These are phyloP conservation scores for Oncopodura yosiiana DNA, from an alignment of 1,140 invertebrate genomes.

Conservation along the genomic window DNA sequence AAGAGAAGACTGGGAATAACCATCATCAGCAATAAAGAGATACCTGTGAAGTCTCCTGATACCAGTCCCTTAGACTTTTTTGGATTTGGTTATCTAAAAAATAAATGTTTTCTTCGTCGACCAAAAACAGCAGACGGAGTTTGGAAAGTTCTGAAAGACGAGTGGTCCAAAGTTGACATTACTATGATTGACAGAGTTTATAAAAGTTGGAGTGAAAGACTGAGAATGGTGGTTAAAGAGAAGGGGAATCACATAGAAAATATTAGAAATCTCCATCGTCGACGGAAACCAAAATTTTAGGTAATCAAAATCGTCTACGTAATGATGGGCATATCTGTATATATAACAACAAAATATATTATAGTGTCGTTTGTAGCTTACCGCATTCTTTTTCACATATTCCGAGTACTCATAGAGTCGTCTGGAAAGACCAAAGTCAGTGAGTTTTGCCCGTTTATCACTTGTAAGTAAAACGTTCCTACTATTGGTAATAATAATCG, in stretches of 20 bases:
- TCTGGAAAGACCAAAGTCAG: constrained; percentile 1
- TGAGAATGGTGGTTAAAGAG: neutral
- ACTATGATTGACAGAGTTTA: neutral
- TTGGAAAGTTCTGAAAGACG: constrained; percentile 6
- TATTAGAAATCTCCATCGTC: too few species aligned
- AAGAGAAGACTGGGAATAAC: neutral
- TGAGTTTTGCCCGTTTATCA: neutral
- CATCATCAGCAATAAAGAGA: neutral
- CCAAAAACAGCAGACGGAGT: constrained; percentile 1
- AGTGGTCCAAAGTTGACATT: neutral
- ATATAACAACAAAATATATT: too few species aligned
- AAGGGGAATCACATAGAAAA: too few species aligned
- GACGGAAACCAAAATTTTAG: too few species aligned
- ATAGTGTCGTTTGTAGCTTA: too few species aligned
- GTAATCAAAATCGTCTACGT: too few species aligned
- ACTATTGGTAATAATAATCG: too few species aligned
- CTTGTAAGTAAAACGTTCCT: constrained; percentile 1
- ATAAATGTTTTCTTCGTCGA: neutral
- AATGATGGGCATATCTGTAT: too few species aligned
- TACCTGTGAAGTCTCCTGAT: constrained; percentile 1
- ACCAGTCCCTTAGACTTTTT: constrained; percentile 6
- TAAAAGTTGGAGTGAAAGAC: neutral
- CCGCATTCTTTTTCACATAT: constrained; percentile 4
- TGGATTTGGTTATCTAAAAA: constrained; percentile 9
- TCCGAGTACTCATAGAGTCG: constrained; percentile 4